A percentile compares a stretch with the other conserved stretches of the same genome.
These are phyloP conservation scores for Eleutherodactylus coqui DNA, from an alignment of 2,797 vertebrate genomes.

Conservation along the genomic window DNA sequence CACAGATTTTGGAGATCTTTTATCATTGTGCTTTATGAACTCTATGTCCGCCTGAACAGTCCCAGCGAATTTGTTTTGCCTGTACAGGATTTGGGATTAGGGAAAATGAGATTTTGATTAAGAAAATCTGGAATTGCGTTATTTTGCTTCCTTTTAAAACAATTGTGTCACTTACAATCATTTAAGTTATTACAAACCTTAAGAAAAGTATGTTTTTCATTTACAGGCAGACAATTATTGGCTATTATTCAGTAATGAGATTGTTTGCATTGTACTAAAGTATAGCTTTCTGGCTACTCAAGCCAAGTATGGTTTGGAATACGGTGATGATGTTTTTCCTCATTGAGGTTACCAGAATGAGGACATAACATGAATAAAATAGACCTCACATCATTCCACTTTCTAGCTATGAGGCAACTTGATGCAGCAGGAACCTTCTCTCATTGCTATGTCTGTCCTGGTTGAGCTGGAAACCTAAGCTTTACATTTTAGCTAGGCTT, in stretches of 20 bases:
- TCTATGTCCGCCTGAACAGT: background rate
- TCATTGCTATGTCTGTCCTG: background rate
- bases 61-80: slow-evolving; percentile 19
- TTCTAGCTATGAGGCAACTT: background rate
- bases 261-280: background rate
- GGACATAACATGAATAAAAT: background rate
- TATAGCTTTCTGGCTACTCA: background rate
- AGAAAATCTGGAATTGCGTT: slow-evolving; percentile 17
- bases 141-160: slow-evolving; percentile 10
- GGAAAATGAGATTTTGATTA: slow-evolving; percentile 46
- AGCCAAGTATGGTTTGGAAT: background rate
- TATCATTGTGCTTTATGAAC: background rate
- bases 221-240: slow-evolving; percentile 19
- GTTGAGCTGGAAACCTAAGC: too few relatives aligned
- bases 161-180: slow-evolving; percentile 38
- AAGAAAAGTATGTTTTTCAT: slow-evolving; percentile 45
- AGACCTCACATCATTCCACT: background rate
- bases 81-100: slow-evolving; percentile 22
- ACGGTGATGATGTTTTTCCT: background rate
- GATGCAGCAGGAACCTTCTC: background rate
- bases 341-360: background rate
- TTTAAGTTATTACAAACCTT: background rate
- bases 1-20: slow-evolving; percentile 6
- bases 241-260: background rate
- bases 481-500: too few relatives aligned